These are phyloP conservation scores for Narcine bancroftii DNA, from an alignment of 2,113 vertebrate species.

Conservation along the genomic window DNA sequence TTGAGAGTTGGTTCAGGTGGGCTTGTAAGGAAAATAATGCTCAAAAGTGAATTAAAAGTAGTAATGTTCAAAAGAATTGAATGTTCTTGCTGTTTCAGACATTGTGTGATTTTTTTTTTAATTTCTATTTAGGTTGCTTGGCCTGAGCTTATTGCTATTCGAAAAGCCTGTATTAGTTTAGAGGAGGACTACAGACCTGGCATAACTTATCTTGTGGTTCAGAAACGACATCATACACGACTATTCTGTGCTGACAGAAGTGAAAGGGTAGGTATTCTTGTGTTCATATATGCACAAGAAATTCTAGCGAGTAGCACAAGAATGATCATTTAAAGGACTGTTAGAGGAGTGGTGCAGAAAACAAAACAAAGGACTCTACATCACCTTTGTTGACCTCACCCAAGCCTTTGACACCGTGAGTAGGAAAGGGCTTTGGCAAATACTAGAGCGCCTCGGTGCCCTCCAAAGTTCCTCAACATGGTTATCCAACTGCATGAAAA, in stretches of 20 bases:
- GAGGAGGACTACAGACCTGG: conserved; percentile 96
- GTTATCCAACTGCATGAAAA: too few relatives aligned
- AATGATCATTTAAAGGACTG: not conserved
- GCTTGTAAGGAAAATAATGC: not conserved
- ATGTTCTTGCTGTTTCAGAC: not conserved
- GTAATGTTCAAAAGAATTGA: not conserved
- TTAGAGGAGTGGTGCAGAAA: too few relatives aligned
- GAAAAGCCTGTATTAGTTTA: conserved; percentile 96
- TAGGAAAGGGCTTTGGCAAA: too few relatives aligned
- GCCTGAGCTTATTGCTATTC: conserved; percentile 95
- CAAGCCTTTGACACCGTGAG: too few relatives aligned
- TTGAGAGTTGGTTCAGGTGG: not conserved
- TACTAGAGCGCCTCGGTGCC: too few relatives aligned
- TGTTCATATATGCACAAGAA: not conserved
- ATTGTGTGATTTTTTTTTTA: not conserved
- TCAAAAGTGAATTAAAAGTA: not conserved
- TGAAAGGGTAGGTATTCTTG: conserved; percentile 71
- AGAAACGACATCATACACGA: conserved; percentile 94
- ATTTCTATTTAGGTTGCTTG: conserved; percentile 73
- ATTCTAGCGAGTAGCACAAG: not conserved
- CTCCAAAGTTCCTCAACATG: too few relatives aligned
- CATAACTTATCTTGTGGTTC: conserved; percentile 98
- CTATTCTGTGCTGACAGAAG: conserved; percentile 97
- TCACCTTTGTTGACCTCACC: too few relatives aligned
- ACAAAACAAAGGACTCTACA: too few relatives aligned